Base-by-base conservation (phyloP, 2,888 invertebrate genomes). In the Ornithoptera alexandrae region DNA sequence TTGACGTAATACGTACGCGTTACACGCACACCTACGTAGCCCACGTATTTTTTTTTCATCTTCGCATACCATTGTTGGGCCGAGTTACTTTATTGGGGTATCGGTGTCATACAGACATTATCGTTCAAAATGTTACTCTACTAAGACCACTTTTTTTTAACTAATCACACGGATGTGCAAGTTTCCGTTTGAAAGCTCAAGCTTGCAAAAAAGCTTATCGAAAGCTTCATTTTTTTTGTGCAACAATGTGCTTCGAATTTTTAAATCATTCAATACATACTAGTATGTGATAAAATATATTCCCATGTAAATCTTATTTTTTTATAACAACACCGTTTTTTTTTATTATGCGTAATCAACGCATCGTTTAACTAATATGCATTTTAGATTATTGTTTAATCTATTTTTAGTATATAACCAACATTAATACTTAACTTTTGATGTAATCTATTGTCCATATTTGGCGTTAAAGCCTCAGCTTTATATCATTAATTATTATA, bases 41-140 rank as follows among this genome's bases (percentile, higher is more conserved):
- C 74, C 76, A 85, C 84, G 82, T 85, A 84, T 87, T 86, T 88
- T 87, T 46, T 86, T 87, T 85, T 81, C 78, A 81, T 80, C 79
- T 81, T 79, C 79, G 84, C 82, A 85, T 84, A 82, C 84, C 86
- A 84, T 85, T 86, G 84, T 85, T 81, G 81, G 74, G 74, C 77
- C 73, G 74, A 79, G 78, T 84, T 78, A 84, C 81, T 85, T 87
- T 87, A 86, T 89, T 84, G 83, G 81, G 85, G 84, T 86, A 86
- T 87, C 78, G 76, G 83, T 87, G 87, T 86, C 86, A 83, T 80
- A 79, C 74, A 78, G 73, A 80, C 83, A 82, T 84, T 81, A 80
- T 75, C 74, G 74, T 71, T 71, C 65, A 72, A 75, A 77, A 75
- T 74, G 74, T 73, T 76, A 77, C 71, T 15, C 46, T 73, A 79